Conservation (phyloP, 2,888 invertebrate species). For the Steinernema hermaphroditum region DNA sequence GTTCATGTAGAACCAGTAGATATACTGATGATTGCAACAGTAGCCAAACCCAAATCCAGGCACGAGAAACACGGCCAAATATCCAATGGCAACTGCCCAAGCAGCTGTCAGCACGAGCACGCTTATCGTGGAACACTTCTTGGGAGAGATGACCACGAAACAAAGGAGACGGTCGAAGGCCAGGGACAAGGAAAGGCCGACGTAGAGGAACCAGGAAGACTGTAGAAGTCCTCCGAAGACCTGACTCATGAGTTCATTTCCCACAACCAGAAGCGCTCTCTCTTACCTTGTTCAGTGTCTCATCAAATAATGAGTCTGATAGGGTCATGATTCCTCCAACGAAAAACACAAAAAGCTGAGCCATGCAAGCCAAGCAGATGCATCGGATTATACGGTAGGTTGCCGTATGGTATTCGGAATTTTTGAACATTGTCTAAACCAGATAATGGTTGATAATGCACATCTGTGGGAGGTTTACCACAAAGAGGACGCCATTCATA, state of each 20-base stretch:
- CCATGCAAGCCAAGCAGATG: not conserved
- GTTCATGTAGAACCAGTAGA: not conserved
- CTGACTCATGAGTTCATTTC: not conserved
- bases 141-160: not conserved
- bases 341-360: not conserved
- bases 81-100: not conserved
- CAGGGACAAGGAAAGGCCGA: not conserved
- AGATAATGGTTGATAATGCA: not conserved
- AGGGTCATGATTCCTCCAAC: not conserved
- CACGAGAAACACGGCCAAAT: not conserved
- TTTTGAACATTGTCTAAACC: not conserved
- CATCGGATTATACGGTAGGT: not conserved
- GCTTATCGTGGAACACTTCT: not conserved
- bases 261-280: not conserved
- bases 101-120: not conserved
- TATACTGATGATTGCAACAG: not conserved
- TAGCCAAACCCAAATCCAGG: not conserved
- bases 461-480: not conserved
- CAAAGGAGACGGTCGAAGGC: conserved; percentile 1
- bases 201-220: not conserved
- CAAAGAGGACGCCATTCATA: not conserved
- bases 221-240: not conserved
- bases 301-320: not conserved
- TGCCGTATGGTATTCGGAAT: not conserved
- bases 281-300: not conserved